Evolutionary conservation across 2,888 invertebrate genomes (phyloP).

Genomic region (Calameuta filiformis): DNA sequence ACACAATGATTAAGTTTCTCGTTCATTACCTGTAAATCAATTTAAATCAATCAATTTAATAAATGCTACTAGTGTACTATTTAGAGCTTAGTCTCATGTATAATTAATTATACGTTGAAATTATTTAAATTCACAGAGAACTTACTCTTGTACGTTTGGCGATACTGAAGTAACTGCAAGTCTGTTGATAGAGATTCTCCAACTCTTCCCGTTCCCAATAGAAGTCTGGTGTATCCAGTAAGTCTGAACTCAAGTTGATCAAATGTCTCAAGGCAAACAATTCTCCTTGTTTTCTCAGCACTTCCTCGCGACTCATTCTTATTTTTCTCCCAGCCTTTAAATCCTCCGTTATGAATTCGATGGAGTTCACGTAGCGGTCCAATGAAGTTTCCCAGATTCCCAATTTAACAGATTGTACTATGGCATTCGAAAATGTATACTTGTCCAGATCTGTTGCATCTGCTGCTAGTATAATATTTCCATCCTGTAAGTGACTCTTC

Average conservation of each 20-base stretch:
- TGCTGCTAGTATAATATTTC: slow-evolving; percentile 68
- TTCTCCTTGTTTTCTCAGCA: slow-evolving; percentile 85
- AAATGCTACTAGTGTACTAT: background rate
- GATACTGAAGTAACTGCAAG: slow-evolving; percentile 87
- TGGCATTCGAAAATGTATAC: slow-evolving; percentile 94
- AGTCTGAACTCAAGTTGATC: slow-evolving; percentile 92
- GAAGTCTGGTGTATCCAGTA: slow-evolving; percentile 95
- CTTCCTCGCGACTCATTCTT: slow-evolving; percentile 76
- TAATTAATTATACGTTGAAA: background rate
- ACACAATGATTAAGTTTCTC: slow-evolving; percentile 95
- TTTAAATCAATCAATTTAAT: too few relatives aligned
- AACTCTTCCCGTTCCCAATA: slow-evolving; percentile 97
- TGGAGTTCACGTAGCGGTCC: slow-evolving; percentile 84
- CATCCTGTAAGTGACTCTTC: slow-evolving; percentile 65
- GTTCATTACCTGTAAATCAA: slow-evolving; percentile 89
- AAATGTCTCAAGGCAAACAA: slow-evolving; percentile 88
- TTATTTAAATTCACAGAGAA: slow-evolving; percentile 7
- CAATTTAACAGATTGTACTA: slow-evolving; percentile 92
- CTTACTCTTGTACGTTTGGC: slow-evolving; percentile 83
- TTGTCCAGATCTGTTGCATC: slow-evolving; percentile 79
- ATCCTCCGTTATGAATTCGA: slow-evolving; percentile 83
- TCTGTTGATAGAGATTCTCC: slow-evolving; percentile 85
- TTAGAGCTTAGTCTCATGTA: background rate
- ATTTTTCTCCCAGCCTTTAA: slow-evolving; percentile 81
- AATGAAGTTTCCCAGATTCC: slow-evolving; percentile 94